phyloP scores from a whole-genome alignment of 2,113 vertebrate species.

The Phaethornis superciliosus region DNA sequence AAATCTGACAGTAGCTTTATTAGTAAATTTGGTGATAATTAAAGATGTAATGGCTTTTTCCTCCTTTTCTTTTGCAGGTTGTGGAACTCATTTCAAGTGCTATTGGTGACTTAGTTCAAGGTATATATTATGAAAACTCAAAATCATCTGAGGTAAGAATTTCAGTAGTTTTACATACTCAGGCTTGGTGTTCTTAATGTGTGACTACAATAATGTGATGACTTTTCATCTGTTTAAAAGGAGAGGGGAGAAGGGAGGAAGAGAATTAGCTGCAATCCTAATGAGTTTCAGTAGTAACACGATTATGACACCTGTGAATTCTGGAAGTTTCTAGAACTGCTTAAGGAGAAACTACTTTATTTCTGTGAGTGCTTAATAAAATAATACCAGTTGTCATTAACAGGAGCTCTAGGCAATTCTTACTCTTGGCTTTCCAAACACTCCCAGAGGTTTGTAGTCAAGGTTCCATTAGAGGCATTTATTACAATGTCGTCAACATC shows the following conservation, averaged over 20 bases:
- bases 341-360: not conserved
- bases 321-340: not conserved
- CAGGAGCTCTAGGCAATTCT: not conserved
- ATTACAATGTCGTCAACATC: not conserved
- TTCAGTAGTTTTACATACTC: not conserved
- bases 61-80: slow-evolving; percentile 81
- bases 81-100: slow-evolving; percentile 95
- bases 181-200: not conserved
- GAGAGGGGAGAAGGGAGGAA: not conserved
- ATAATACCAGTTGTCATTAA: not conserved
- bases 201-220: not conserved
- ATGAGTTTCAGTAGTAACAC: not conserved
- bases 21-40: not conserved
- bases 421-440: not conserved
- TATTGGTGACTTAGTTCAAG: slow-evolving; percentile 95
- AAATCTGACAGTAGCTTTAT: slow-evolving; percentile 22
- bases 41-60: not conserved
- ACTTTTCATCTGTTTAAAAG: slow-evolving; percentile 10
- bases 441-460: not conserved
- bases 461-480: not conserved
- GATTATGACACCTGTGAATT: not conserved
- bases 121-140: slow-evolving; percentile 90
- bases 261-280: not conserved
- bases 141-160: slow-evolving; percentile 83
- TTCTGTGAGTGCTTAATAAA: not conserved